Conservation (phyloP, 1,140 invertebrate species). For the Drosophila dunni region DNA sequence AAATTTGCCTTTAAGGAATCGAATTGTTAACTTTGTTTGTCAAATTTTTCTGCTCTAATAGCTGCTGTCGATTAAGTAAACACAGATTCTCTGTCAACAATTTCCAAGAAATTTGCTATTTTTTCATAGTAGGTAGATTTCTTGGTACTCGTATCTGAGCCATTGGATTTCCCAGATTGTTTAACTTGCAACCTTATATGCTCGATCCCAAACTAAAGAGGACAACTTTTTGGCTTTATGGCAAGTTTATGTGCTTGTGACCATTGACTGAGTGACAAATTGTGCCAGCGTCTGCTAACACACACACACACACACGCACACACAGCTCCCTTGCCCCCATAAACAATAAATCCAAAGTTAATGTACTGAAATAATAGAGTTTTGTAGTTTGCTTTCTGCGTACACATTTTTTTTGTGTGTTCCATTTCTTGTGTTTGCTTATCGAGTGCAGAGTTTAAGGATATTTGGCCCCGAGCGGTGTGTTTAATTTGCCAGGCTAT, state of each 20-base stretch:
- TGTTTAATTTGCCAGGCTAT: slow-evolving; percentile 41
- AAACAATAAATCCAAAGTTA: slow-evolving; percentile 80
- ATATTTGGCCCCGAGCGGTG: slow-evolving; percentile 13
- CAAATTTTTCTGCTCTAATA: slow-evolving; percentile 18
- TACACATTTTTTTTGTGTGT: not conserved
- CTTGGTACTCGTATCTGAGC: not conserved
- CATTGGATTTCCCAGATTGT: slow-evolving; percentile 18
- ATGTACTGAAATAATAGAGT: slow-evolving; percentile 79
- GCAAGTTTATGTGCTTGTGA: slow-evolving; percentile 36
- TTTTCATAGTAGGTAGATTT: not conserved
- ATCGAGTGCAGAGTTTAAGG: slow-evolving; percentile 44
- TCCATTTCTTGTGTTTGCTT: slow-evolving; percentile 17
- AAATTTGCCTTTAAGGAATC: slow-evolving; percentile 18
- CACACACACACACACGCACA: not conserved
- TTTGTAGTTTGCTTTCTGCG: slow-evolving; percentile 52
- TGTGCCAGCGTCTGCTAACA: slow-evolving; percentile 11
- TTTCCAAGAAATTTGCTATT: not conserved
- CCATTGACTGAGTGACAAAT: slow-evolving; percentile 49
- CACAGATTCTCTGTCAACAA: slow-evolving; percentile 10
- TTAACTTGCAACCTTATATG: slow-evolving; percentile 17
- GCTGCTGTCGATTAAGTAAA: slow-evolving; percentile 16
- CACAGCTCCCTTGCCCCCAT: slow-evolving; percentile 42
- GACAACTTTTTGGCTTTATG: slow-evolving; percentile 26
- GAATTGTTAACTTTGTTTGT: slow-evolving; percentile 12
- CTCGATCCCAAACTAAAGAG: slow-evolving; percentile 15